Conservation (phyloP, 2,797 vertebrate genomes). For the Gallirallus australis region DNA sequence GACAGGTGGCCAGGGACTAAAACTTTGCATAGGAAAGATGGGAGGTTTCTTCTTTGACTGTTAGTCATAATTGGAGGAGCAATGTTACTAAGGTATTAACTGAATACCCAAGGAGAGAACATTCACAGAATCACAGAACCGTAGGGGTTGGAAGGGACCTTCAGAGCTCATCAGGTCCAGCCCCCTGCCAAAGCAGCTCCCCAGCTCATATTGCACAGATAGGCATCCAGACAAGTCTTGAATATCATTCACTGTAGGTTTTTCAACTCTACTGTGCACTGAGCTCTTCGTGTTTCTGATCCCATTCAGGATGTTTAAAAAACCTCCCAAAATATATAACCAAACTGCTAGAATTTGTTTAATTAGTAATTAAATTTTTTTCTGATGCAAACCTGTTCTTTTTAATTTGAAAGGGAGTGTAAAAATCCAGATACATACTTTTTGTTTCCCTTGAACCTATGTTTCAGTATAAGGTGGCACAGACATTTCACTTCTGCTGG, state of each 20-base stretch:
- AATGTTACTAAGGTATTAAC: neutral
- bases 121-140: neutral
- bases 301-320: neutral
- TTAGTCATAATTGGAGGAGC: neutral
- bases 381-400: rapidly evolving
- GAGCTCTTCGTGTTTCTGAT: neutral
- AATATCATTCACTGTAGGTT: neutral
- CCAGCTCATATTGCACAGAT: no score
- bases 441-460: neutral
- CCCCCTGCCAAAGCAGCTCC: no score
- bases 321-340: neutral
- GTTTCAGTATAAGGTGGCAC: neutral
- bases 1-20: neutral
- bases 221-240: no score
- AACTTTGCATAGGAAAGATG: neutral
- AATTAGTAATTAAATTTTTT: neutral
- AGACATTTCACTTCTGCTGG: neutral
- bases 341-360: neutral
- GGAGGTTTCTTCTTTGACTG: neutral
- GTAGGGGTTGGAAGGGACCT: no score
- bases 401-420: rapidly evolving
- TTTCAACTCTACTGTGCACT: neutral
- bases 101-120: neutral
- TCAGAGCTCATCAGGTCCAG: no score
- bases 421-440: neutral